phyloP scores from a whole-genome alignment of 2,797 vertebrate species.

The Platyrinchus mystaceus region DNA sequence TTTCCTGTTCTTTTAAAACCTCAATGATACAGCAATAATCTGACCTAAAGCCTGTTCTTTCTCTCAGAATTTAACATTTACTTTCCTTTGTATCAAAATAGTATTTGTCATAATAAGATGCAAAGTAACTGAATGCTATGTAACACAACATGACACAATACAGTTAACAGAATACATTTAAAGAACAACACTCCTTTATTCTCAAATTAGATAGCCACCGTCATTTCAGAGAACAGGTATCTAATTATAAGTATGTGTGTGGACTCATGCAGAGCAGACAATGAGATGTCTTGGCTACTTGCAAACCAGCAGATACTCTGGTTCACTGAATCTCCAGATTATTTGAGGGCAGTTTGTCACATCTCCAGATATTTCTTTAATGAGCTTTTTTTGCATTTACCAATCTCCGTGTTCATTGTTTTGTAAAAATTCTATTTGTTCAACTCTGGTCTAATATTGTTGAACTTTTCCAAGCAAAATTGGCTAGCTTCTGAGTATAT shows the following conservation, averaged over 20 bases:
- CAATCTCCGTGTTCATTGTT: background rate
- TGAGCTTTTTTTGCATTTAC: slow-evolving; percentile 46
- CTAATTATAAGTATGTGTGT: slow-evolving; percentile 50
- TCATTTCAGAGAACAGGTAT: slow-evolving; percentile 58
- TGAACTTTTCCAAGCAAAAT: background rate
- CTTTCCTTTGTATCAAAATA: slow-evolving; percentile 23
- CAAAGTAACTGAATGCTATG: slow-evolving; percentile 37
- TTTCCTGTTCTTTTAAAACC: background rate
- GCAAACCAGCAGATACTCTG: slow-evolving; percentile 51
- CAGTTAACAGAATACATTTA: slow-evolving; percentile 62
- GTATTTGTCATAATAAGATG: slow-evolving; percentile 35
- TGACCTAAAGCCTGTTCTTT: slow-evolving; percentile 11
- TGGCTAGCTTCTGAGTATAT: background rate
- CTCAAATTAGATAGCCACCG: slow-evolving; percentile 28
- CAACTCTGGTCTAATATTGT: background rate
- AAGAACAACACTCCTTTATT: slow-evolving; percentile 25
- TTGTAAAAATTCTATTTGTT: slow-evolving; percentile 34
- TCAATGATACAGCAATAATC: background rate
- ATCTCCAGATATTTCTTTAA: slow-evolving; percentile 43
- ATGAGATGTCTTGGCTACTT: slow-evolving; percentile 50
- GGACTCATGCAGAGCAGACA: slow-evolving; percentile 39
- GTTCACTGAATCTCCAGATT: slow-evolving; percentile 40
- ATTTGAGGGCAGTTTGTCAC: slow-evolving; percentile 53
- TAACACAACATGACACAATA: slow-evolving; percentile 50
- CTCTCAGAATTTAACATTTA: slow-evolving; percentile 9